Percentiles rank a stretch among this genome's conserved stretches.
phyloP scores from a whole-genome alignment of 2,888 invertebrate species.

The Chrysolina oricalcia region DNA sequence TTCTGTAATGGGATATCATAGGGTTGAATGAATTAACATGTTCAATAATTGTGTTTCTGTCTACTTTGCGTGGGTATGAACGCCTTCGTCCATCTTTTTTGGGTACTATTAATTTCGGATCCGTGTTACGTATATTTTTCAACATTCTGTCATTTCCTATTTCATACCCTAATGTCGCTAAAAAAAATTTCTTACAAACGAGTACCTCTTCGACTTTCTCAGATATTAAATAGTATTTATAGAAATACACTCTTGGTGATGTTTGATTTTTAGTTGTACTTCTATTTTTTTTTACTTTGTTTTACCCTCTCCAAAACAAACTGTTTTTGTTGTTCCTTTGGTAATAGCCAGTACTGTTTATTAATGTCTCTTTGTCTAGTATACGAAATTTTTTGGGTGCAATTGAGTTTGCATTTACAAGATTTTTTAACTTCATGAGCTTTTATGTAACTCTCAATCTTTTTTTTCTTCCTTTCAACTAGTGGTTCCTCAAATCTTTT shows the following conservation, averaged over 20 bases:
- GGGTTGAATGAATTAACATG: conserved; percentile 18
- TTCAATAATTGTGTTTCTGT: conserved; percentile 32
- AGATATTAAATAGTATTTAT: conserved; percentile 32
- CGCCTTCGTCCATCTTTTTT: conserved; percentile 30
- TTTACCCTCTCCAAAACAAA: conserved; percentile 43
- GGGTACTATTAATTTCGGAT: conserved; percentile 11
- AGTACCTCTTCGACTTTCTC: conserved; percentile 24
- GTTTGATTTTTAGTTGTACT: conserved; percentile 18
- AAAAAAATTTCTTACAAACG: conserved; percentile 7
- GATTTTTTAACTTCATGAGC: conserved; percentile 37
- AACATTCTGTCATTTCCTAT: conserved; percentile 27
- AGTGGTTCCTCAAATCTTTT: conserved; percentile 41
- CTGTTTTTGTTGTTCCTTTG: conserved; percentile 37
- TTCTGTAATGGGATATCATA: conserved; percentile 7
- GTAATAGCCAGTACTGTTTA: conserved; percentile 45
- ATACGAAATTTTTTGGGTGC: conserved; percentile 36
- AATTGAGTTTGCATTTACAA: conserved; percentile 46
- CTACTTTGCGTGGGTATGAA: conserved; percentile 31
- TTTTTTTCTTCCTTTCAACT: conserved; percentile 42
- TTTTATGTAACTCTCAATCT: conserved; percentile 33
- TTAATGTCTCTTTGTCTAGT: conserved; percentile 42
- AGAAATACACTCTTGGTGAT: conserved; percentile 28
- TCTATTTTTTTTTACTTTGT: conserved; percentile 36
- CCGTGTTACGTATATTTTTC: conserved; percentile 23
- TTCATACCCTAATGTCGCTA: conserved; percentile 11